Evolutionary conservation across 2,888 invertebrate species (phyloP).

Genomic region (Anthoptus insignis): DNA sequence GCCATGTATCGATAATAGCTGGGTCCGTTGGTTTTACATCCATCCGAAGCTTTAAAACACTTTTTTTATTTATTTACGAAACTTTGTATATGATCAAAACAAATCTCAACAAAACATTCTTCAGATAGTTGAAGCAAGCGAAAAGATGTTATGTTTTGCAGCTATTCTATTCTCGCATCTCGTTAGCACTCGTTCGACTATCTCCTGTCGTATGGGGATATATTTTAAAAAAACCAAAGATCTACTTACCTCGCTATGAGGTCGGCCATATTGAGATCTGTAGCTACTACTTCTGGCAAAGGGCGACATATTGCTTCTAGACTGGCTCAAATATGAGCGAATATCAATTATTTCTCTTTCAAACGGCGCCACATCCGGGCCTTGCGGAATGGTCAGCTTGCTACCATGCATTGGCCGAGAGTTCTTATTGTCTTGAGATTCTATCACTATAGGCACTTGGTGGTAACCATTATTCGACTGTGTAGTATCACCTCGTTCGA

Average conservation of each 20-base stretch:
- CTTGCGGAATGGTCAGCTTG: constrained; percentile 80
- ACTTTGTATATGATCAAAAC: no score
- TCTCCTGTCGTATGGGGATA: no score
- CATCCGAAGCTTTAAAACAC: no score
- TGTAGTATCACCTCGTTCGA: constrained; percentile 67
- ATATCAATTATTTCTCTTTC: constrained; percentile 90
- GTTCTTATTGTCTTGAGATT: constrained; percentile 79
- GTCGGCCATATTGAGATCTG: constrained; percentile 89
- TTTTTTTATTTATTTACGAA: no score
- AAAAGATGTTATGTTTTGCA: no score
- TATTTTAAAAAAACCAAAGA: no score
- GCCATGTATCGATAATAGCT: no score
- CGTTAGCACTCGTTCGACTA: no score
- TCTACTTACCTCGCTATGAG: constrained; percentile 81
- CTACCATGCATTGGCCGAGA: constrained; percentile 64
- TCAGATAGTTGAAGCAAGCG: no score
- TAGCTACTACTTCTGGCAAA: constrained; percentile 91
- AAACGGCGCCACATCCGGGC: constrained; percentile 81
- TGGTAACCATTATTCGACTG: constrained; percentile 86
- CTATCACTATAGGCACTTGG: constrained; percentile 89
- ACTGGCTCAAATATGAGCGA: constrained; percentile 91
- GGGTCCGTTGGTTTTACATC: no score
- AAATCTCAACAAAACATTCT: no score
- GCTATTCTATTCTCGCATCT: no score
- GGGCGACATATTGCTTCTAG: constrained; percentile 90